Conservation (phyloP, 2,797 vertebrate species). For the Aulostomus chinensis region DNA sequence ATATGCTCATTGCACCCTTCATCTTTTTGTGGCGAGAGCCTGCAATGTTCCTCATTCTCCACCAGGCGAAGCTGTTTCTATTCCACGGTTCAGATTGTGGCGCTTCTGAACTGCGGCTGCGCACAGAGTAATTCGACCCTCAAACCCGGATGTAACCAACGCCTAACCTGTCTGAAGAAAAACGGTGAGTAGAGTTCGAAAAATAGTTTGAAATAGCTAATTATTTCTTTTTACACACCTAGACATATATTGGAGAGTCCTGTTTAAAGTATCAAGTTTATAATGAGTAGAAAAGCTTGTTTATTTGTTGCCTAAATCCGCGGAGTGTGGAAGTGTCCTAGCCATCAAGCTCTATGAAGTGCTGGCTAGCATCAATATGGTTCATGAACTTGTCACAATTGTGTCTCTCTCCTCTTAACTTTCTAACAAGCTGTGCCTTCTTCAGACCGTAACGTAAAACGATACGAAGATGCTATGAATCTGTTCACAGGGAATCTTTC, state of each 20-base stretch:
- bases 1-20: too few species aligned
- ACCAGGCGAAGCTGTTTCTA: constrained; percentile 43
- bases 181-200: constrained; percentile 75
- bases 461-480: not conserved
- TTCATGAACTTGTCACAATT: constrained; percentile 19
- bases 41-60: constrained; percentile 15
- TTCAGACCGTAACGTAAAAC: not conserved
- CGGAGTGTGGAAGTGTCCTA: constrained; percentile 23
- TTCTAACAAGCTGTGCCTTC: not conserved
- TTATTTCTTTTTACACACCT: not conserved
- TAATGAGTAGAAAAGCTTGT: not conserved
- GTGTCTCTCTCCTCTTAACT: not conserved
- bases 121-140: constrained; percentile 55
- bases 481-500: not conserved
- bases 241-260: not conserved
- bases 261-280: fast-evolving
- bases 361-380: constrained; percentile 14
- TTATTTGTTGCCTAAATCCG: not conserved
- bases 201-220: constrained; percentile 10
- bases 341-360: constrained; percentile 5
- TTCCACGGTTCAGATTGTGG: not conserved
- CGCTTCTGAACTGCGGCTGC: constrained; percentile 48
- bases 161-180: constrained; percentile 82
- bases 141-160: constrained; percentile 88
- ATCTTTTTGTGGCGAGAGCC: too few species aligned